Percentiles rank a stretch among this genome's conserved stretches.
Evolutionary conservation across 2,113 vertebrate genomes (phyloP).

Genomic region (Cepphus grylle): DNA sequence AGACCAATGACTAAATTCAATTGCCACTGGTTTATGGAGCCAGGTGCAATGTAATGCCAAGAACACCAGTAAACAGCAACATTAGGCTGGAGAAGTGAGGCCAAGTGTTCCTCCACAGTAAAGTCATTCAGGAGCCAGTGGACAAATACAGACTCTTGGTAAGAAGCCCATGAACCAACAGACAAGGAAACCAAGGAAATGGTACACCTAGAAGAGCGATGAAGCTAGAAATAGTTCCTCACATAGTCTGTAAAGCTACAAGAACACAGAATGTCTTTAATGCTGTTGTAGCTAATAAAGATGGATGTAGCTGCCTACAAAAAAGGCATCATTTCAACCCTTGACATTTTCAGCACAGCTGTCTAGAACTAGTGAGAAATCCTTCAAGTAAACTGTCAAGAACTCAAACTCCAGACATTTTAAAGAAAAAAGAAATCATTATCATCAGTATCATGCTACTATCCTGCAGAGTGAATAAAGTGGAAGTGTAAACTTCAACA

Average conservation of each 20-base stretch:
- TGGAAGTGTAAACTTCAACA: not conserved
- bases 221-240: not conserved
- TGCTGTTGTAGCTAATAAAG: not conserved
- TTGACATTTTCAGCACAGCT: not conserved
- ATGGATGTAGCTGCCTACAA: not conserved
- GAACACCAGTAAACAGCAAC: not conserved
- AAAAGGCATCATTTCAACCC: not conserved
- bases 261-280: not conserved
- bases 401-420: fast-evolving
- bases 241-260: not conserved
- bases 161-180: not conserved
- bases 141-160: not conserved
- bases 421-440: not conserved
- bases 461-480: not conserved
- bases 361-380: not conserved
- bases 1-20: not conserved
- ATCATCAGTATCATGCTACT: not conserved
- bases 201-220: not conserved
- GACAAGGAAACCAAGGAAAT: not conserved
- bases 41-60: not conserved
- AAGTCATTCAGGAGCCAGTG: not conserved
- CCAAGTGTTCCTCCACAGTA: not conserved
- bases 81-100: not conserved
- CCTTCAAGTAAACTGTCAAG: not conserved
- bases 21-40: not conserved